A percentile compares a stretch with the other conserved stretches of the same genome.
phyloP scores from a whole-genome alignment of 2,888 invertebrate genomes.

The Erebia palarica region DNA sequence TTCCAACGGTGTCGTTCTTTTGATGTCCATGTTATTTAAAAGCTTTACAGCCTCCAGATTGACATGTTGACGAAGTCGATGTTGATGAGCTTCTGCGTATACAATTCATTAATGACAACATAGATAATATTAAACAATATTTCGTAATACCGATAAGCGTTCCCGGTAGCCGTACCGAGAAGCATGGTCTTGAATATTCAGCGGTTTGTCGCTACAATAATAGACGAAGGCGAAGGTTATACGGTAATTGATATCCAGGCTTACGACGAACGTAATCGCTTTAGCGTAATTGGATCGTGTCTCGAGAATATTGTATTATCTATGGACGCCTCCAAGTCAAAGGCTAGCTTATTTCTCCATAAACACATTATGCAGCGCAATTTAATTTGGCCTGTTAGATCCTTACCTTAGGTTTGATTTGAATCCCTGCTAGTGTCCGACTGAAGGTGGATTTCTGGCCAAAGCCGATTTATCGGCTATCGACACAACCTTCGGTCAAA shows the following conservation, averaged over 20 bases:
- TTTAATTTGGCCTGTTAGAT: neutral
- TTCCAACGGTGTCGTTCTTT: too few relatives aligned
- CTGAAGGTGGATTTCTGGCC: too few relatives aligned
- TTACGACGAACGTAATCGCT: conserved; percentile 30
- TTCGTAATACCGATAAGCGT: neutral
- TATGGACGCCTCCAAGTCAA: conserved; percentile 9
- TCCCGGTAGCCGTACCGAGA: conserved; percentile 10
- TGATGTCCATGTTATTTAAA: too few relatives aligned
- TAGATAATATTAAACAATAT: neutral
- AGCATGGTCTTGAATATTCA: conserved; percentile 23
- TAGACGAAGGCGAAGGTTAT: conserved; percentile 23
- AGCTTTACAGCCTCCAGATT: too few relatives aligned
- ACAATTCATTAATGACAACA: too few relatives aligned
- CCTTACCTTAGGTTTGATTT: neutral
- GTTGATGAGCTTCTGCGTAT: too few relatives aligned
- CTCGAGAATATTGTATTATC: conserved; percentile 22
- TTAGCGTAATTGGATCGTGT: conserved; percentile 34
- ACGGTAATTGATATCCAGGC: conserved; percentile 32
- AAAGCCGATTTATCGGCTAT: too few relatives aligned
- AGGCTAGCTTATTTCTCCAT: conserved; percentile 12
- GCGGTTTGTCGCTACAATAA: conserved; percentile 23
- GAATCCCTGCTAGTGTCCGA: too few relatives aligned
- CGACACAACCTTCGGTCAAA: too few relatives aligned
- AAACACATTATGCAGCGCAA: neutral
- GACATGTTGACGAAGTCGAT: too few relatives aligned